Base-by-base conservation (phyloP, 2,888 invertebrate genomes). In the Drosophila emarginata region DNA sequence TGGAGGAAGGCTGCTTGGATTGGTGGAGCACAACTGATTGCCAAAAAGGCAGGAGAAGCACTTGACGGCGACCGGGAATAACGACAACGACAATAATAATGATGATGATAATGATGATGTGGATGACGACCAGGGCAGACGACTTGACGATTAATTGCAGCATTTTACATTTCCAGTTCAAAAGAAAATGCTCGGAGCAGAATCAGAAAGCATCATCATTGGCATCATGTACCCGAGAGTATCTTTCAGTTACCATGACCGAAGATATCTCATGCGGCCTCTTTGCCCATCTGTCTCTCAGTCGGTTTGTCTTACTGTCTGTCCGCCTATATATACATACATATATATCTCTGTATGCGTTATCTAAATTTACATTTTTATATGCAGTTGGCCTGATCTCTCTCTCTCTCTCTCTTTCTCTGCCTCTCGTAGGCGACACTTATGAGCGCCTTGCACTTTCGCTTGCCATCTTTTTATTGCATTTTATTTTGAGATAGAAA, bases 91-190 rank as follows among this genome's bases (percentile, higher is more conserved):
- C 74, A 68, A 69, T 69, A 64, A 79, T 12, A 15, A 45, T 9
- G 4, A 54, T 21, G 54, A 36, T 28, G 9, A 45, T 21, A 11
- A 45, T 45, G 21, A 45, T 15, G 18, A 45, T 15, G 15, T 4
- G 11, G 21, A 45, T 45, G 45, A 45, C 45, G 37, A 54, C 56
- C 66, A 66, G 26, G 67, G 59, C 59, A 53, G 61, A 69, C 61
- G 61, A 58, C 69, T 57, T 53, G 69, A 62, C 73, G 73, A 73
- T 74, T 83, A 87, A 83, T 83, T 83, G 84, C 77, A 80, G 75
- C 82, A 79, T 83, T 83, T 83, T 83, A 81, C 79, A 77, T 87
- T 79, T 75, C 79, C 78, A 85, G 86, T 82, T 86, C 84, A 86
- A 81, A 83, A 79, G 87, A 86, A 83, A 84, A 79, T 74, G 77